A percentile compares a stretch with the other conserved stretches of the same genome.
These are phyloP conservation scores for Polypterus senegalus DNA, from an alignment of 2,113 vertebrate genomes.

Conservation along the genomic window DNA sequence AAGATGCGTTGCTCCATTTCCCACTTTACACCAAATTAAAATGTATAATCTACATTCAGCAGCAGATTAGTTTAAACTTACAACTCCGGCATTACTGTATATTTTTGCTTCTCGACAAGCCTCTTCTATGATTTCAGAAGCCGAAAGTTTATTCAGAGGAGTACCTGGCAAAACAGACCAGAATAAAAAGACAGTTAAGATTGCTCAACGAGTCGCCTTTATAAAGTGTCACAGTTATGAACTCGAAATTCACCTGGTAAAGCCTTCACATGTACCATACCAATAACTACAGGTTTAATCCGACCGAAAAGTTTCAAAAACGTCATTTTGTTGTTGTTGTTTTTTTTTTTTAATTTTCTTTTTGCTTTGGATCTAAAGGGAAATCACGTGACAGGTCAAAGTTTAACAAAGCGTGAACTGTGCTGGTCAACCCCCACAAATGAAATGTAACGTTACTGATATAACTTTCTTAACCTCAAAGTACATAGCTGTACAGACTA, in stretches of 20 bases:
- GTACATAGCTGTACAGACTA: too few species aligned
- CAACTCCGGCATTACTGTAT: slow-evolving; percentile 58
- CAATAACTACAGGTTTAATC: slow-evolving; percentile 51
- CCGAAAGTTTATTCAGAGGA: slow-evolving; percentile 42
- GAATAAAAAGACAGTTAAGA: background rate
- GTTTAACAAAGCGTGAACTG: slow-evolving; percentile 15
- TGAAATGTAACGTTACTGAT: too few species aligned
- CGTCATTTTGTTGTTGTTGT: slow-evolving; percentile 34
- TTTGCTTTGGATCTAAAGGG: too few species aligned
- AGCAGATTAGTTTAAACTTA: slow-evolving; percentile 27
- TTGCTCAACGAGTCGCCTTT: background rate
- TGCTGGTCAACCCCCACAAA: too few species aligned
- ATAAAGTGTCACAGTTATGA: too few species aligned
- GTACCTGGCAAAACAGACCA: slow-evolving; percentile 42
- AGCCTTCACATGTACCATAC: slow-evolving; percentile 66
- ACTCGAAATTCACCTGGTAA: slow-evolving; percentile 53
- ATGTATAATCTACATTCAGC: too few species aligned
- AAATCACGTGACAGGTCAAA: slow-evolving; percentile 39
- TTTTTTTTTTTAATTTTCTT: background rate
- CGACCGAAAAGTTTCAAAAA: slow-evolving; percentile 51
- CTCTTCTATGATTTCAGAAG: slow-evolving; percentile 52
- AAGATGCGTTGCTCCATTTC: too few species aligned
- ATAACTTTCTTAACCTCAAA: too few species aligned
- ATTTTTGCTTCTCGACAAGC: slow-evolving; percentile 62
- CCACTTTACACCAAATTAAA: too few species aligned